These are phyloP conservation scores for Musca vetustissima DNA, from an alignment of 1,140 invertebrate species.

Conservation along the genomic window DNA sequence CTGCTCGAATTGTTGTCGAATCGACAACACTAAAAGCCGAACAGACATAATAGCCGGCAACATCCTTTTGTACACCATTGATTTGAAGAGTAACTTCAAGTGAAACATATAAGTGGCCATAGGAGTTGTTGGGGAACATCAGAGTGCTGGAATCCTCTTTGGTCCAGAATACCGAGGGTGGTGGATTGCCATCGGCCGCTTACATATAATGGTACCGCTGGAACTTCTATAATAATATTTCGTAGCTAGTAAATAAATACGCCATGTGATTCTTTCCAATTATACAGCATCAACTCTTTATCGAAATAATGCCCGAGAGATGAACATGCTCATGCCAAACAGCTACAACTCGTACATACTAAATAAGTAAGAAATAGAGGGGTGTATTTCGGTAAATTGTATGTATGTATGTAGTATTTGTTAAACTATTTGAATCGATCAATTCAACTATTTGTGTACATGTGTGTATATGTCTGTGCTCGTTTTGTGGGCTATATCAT, in stretches of 20 bases:
- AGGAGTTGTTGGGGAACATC: constrained; percentile 82
- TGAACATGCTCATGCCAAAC: constrained; percentile 73
- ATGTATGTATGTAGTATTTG: too few species aligned
- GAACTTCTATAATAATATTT: too few species aligned
- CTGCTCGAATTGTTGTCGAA: constrained; percentile 74
- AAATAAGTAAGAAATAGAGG: too few species aligned
- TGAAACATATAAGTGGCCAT: constrained; percentile 73
- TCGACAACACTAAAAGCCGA: constrained; percentile 85
- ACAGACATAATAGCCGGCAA: constrained; percentile 85
- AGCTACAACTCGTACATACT: constrained; percentile 60
- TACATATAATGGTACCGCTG: too few species aligned
- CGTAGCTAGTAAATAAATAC: too few species aligned
- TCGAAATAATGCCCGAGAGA: constrained; percentile 74
- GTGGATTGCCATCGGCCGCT: constrained; percentile 82
- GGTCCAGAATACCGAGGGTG: constrained; percentile 85
- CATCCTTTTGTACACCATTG: constrained; percentile 73
- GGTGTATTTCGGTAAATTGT: too few species aligned
- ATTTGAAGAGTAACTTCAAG: constrained; percentile 77
- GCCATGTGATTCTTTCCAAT: too few species aligned
- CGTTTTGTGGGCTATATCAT: too few species aligned
- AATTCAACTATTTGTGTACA: too few species aligned
- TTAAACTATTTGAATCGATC: too few species aligned
- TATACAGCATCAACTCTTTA: too few species aligned
- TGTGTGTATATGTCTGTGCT: too few species aligned
- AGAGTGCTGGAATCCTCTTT: constrained; percentile 79